These are phyloP conservation scores for Ornithoptera alexandrae DNA, from an alignment of 2,888 invertebrate genomes.

Conservation along the genomic window DNA sequence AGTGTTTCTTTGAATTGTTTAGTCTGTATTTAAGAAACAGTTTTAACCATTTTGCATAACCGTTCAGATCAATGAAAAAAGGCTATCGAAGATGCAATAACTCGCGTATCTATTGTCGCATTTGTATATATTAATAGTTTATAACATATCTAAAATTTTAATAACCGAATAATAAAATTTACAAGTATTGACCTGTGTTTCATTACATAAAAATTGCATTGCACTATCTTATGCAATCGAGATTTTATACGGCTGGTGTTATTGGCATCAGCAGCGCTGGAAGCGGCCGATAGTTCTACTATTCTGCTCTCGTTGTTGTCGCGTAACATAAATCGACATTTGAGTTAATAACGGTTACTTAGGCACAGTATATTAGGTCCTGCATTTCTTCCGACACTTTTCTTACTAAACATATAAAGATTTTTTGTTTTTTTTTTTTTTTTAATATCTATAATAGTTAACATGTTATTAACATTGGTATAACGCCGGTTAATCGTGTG, in stretches of 20 bases:
- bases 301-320: slow-evolving; percentile 10
- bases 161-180: neutral
- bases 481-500: too few relatives aligned
- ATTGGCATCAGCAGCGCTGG: slow-evolving; percentile 11
- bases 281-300: slow-evolving; percentile 13
- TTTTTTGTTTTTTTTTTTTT: too few relatives aligned
- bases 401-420: neutral
- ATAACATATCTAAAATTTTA: neutral
- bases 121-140: too few relatives aligned
- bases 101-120: too few relatives aligned
- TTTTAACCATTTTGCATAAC: too few relatives aligned
- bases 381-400: neutral
- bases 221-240: slow-evolving; percentile 12
- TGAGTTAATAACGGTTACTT: neutral
- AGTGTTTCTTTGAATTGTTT: too few relatives aligned
- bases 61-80: too few relatives aligned
- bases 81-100: too few relatives aligned
- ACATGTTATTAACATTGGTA: too few relatives aligned
- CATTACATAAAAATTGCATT: slow-evolving; percentile 11
- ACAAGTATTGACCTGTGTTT: slow-evolving; percentile 1
- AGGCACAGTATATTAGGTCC: neutral
- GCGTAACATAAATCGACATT: slow-evolving; percentile 4
- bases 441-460: too few relatives aligned
- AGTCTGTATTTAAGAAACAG: too few relatives aligned
- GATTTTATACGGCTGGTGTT: slow-evolving; percentile 11